Evolutionary conservation across 2,113 vertebrate genomes (phyloP).

Genomic region (Muscicapa adusta): DNA sequence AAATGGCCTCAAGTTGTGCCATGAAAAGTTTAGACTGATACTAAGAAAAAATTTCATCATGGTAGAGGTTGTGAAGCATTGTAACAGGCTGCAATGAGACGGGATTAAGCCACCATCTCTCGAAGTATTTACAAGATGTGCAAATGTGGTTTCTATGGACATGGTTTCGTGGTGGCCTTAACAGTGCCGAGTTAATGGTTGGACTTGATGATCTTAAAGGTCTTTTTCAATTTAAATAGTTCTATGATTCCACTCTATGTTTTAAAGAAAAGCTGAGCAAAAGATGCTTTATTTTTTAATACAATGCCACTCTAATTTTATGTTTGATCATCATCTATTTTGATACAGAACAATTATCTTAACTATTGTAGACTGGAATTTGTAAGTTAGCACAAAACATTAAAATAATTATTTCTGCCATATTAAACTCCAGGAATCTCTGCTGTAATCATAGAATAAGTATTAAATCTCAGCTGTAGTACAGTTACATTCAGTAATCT

Average conservation of each 20-base stretch:
- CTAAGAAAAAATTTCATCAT: neutral
- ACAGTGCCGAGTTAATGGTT: neutral
- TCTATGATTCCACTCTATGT: neutral
- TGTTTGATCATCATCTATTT: neutral
- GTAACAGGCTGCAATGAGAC: neutral
- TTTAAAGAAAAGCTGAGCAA: neutral
- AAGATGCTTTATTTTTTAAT: neutral
- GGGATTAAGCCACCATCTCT: neutral
- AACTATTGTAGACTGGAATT: neutral
- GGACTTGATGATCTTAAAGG: neutral
- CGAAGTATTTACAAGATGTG: neutral
- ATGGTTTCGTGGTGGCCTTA: neutral
- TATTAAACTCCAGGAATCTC: neutral
- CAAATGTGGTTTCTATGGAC: neutral
- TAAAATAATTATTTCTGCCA: neutral
- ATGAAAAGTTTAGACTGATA: neutral
- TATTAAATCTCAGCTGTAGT: neutral
- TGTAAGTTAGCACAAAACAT: neutral
- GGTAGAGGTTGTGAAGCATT: neutral
- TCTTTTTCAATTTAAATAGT: neutral
- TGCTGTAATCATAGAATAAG: neutral
- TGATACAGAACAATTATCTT: neutral
- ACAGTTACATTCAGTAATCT: neutral
- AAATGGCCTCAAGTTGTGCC: neutral
- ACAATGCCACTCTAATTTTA: neutral